Conservation (phyloP, 1,140 invertebrate species). For the Zaprionus capensis region DNA sequence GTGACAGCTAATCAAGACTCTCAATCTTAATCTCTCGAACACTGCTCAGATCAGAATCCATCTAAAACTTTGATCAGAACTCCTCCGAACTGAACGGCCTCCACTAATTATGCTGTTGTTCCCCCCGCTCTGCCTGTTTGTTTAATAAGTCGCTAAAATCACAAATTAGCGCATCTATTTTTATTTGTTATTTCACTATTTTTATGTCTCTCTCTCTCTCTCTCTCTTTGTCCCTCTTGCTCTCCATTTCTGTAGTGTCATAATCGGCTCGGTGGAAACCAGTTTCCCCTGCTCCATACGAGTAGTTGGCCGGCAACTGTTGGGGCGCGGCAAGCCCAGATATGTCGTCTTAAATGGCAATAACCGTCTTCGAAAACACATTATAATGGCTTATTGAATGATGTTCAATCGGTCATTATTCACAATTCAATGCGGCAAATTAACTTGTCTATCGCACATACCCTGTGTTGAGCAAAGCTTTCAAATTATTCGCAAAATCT, state of each 20-base stretch:
- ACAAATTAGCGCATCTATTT: constrained; percentile 45
- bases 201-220: background rate
- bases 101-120: constrained; percentile 32
- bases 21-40: background rate
- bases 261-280: constrained; percentile 32
- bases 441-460: constrained; percentile 13
- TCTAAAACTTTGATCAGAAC: constrained; percentile 38
- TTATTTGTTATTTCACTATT: constrained; percentile 27
- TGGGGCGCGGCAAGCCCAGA: constrained; percentile 1
- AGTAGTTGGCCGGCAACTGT: background rate
- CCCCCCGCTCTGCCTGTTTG: background rate
- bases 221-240: background rate
- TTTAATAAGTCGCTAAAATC: constrained; percentile 35
- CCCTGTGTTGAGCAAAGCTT: background rate
- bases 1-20: constrained; percentile 7
- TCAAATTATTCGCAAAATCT: background rate
- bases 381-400: constrained; percentile 28
- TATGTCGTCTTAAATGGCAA: constrained; percentile 35
- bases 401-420: constrained; percentile 31
- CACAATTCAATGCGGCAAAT: constrained; percentile 9
- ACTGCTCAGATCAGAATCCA: background rate
- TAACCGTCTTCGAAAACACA: constrained; percentile 37
- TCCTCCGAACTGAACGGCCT: constrained; percentile 31
- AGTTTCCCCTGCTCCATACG: constrained; percentile 9
- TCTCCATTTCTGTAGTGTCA: constrained; percentile 17